Evolutionary conservation across 2,113 vertebrate genomes (phyloP).

Genomic region (Neodontobutis hainanensis): DNA sequence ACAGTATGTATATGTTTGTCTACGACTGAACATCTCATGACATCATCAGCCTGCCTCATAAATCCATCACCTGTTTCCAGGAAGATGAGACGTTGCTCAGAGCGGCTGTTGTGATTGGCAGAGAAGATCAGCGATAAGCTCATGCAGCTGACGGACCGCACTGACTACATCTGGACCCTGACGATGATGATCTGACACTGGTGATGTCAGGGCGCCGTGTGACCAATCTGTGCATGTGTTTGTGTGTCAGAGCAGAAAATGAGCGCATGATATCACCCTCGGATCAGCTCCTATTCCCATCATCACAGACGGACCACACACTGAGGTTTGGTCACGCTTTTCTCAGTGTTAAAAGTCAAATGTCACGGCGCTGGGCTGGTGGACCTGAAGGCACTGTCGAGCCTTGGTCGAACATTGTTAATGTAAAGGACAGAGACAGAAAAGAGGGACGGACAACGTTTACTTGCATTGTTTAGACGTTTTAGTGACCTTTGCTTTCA

Average conservation of each 20-base stretch:
- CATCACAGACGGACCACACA: constrained; percentile 29
- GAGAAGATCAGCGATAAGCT: constrained; percentile 41
- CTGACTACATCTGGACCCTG: constrained; percentile 22
- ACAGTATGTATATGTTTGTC: constrained; percentile 8
- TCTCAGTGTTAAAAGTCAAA: constrained; percentile 34
- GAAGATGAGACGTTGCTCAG: constrained; percentile 31
- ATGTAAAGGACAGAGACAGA: background rate
- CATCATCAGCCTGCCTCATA: constrained; percentile 18
- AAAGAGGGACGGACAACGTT: background rate
- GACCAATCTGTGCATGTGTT: constrained; percentile 9
- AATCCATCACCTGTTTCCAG: constrained; percentile 20
- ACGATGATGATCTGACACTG: constrained; percentile 22
- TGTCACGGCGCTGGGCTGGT: background rate
- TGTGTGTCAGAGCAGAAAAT: constrained; percentile 17
- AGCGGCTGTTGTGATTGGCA: constrained; percentile 22
- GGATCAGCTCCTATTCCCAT: background rate
- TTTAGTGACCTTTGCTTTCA: constrained; percentile 1
- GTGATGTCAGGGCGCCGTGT: constrained; percentile 1
- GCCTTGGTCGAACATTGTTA: constrained; percentile 1
- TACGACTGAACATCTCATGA: constrained; percentile 27
- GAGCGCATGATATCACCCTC: constrained; percentile 34
- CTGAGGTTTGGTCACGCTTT: background rate
- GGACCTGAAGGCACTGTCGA: background rate
- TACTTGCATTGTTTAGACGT: background rate
- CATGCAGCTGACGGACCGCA: constrained; percentile 15